These are phyloP conservation scores for Pogonomyrmex barbatus DNA, from an alignment of 1,140 invertebrate species.

Conservation along the genomic window DNA sequence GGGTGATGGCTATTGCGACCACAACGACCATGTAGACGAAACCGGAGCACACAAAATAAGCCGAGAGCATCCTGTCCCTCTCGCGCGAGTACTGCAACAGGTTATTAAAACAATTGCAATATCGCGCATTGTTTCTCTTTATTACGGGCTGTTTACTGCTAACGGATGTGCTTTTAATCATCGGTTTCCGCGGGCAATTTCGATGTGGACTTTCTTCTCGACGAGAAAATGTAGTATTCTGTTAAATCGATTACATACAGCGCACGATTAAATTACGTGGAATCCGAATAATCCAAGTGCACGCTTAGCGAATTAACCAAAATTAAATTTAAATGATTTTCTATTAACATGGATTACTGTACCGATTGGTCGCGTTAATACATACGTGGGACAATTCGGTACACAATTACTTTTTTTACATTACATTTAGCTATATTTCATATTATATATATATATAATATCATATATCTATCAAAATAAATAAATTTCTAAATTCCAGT, in stretches of 20 bases:
- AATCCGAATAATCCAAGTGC: slow-evolving; percentile 26
- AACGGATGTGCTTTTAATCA: not conserved
- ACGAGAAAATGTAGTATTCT: not conserved
- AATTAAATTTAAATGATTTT: slow-evolving; percentile 46
- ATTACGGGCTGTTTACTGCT: not conserved
- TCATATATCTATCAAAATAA: slow-evolving; percentile 2
- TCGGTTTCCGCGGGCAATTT: not conserved
- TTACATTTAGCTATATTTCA: not conserved
- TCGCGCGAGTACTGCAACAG: slow-evolving; percentile 91
- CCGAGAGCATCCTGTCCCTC: slow-evolving; percentile 93
- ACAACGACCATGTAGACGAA: slow-evolving; percentile 90
- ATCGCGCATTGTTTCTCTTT: not conserved
- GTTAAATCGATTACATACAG: not conserved
- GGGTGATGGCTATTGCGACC: slow-evolving; percentile 89
- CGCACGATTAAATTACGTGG: slow-evolving; percentile 1
- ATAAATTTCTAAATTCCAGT: not conserved
- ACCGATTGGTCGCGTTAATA: not conserved
- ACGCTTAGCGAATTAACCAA: slow-evolving; percentile 32
- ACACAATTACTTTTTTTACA: slow-evolving; percentile 35
- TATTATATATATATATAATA: not conserved
- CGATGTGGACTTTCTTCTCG: not conserved
- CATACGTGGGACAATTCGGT: slow-evolving; percentile 8
- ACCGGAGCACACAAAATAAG: slow-evolving; percentile 94
- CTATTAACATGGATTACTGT: slow-evolving; percentile 23
- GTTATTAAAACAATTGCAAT: slow-evolving; percentile 37